Conservation (phyloP, 2,113 vertebrate genomes). For the Hydrochoerus hydrochaeris region DNA sequence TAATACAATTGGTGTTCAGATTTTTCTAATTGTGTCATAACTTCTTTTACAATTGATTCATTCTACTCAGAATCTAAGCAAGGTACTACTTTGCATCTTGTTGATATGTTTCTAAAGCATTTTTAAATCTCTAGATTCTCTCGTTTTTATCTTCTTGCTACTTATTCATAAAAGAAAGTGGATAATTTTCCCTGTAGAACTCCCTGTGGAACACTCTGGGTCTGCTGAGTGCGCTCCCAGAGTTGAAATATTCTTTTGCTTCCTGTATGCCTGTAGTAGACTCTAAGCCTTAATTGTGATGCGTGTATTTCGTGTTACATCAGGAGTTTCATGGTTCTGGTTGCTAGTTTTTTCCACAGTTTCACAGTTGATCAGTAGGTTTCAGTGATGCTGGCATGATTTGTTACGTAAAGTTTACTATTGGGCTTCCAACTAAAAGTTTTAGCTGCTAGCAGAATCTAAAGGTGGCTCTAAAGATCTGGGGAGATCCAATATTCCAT, state of each 20-base stretch:
- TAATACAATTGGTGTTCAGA: not conserved
- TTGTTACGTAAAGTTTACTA: not conserved
- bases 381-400: not conserved
- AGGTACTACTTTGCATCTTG: not conserved
- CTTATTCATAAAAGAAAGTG: not conserved
- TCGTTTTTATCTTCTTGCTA: not conserved
- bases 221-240: not conserved
- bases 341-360: not conserved
- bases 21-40: not conserved
- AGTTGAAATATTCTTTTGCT: not conserved
- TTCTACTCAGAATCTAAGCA: conserved; percentile 1
- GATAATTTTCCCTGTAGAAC: not conserved
- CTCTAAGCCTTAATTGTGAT: not conserved
- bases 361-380: not conserved
- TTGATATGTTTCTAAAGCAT: not conserved
- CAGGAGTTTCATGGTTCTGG: not conserved
- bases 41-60: not conserved
- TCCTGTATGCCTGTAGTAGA: not conserved
- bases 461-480: not conserved
- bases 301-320: not conserved
- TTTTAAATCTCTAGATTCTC: conserved; percentile 2
- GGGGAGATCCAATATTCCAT: conserved; percentile 40
- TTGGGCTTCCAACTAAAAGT: not conserved
- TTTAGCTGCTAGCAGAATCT: not conserved
- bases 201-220: not conserved